Base-by-base conservation (phyloP, 2,113 vertebrate species). In the Etheostoma spectabile region DNA sequence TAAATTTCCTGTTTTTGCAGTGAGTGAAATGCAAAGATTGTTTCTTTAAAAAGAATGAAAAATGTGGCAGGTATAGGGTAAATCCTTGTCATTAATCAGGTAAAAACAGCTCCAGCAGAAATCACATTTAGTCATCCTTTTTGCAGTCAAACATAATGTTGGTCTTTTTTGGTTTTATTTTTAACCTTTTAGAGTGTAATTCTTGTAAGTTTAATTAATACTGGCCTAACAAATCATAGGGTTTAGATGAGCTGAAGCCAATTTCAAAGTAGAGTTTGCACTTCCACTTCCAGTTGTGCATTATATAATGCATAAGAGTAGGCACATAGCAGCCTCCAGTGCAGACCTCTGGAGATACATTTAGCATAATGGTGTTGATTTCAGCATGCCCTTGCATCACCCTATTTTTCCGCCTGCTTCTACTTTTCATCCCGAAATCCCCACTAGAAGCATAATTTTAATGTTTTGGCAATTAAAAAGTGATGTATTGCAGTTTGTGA, bases 401-500 rank as follows among this genome's bases (percentile, higher is more conserved):
- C 13, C 56, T 49, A 57, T 70, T 78, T 78, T 87, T 77, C 56
- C 42, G 74, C 78, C 22, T 56, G 63, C 65, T 33, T 80, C 56
- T 59, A 35, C 27, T 55, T 81, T 64, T 82, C 53, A 68, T 74
- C 49, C 84, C 70, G 38, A 85, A 86, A 82, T 85, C 84, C 52
- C 80, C 83, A 65, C 53, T 70, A 22, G 18, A 81, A 74, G 71
- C 83, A 84, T 87, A 22, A 77, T 80, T 91, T 80, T 13, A 59
- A 38, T 73, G 33, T 85, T 88, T 88, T 86, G 80, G 75, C 77
- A 56, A 84, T 85, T 85, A 70, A 77, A 74, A 84, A 64, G 45
- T 85, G 79, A 91, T 88, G 66, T 82, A 87, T 81, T 73, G 74
- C 68, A 27, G n/a, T 85, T 88, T 86, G 48, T 56, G 51, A 77